Base-by-base conservation (phyloP, 2,797 vertebrate species). In the Rhabdomys pumilio region DNA sequence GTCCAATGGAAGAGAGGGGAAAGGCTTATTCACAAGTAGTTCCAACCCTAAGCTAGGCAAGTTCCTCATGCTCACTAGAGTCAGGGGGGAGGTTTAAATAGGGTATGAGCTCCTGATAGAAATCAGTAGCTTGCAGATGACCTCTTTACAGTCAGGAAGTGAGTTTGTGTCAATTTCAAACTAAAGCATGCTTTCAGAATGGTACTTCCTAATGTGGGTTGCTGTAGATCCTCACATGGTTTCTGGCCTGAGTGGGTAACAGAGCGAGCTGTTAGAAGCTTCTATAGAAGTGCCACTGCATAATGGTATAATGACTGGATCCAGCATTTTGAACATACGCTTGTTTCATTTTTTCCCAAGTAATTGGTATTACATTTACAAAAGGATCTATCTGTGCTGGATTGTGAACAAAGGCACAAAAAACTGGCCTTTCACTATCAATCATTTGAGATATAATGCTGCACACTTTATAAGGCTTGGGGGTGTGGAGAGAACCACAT, bases 401-500 rank as follows among this genome's bases (percentile, higher is more conserved):
- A 55, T n/a, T 84, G 59, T 61, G 93, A 90, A 93, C 67, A 97
- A 94, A 96, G 44, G 83, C 80, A 96, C 83, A 93, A 95, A n/a
- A 96, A 89, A 57, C 63, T 91, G 53, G 38, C 63, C 79, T 63
- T 91, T 93, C 22, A 65, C 44, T 76, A 73, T 76, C 94, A 63
- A 89, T 83, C 81, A 95, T 93, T 59, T 90, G 94, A 91, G 53
- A 55, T 96, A 69, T 14, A 96, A 83, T 84, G 47, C 67, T 95
- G 88, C 76, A 83, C 9, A 95, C 65, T 88, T 87, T 44, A 84
- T 89, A 93, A 87, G 41, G 91, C 63, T 90, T 19, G 6, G 31
- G 20, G 22, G n/a, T 88, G 92, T 82, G 11, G 41, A 73, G 63
- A 91, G n/a, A 91, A 63, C 7, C 57, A 79, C 59, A 87, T 57